These are phyloP conservation scores for Macrosoma leucophasiata DNA, from an alignment of 2,888 invertebrate species.

Conservation along the genomic window DNA sequence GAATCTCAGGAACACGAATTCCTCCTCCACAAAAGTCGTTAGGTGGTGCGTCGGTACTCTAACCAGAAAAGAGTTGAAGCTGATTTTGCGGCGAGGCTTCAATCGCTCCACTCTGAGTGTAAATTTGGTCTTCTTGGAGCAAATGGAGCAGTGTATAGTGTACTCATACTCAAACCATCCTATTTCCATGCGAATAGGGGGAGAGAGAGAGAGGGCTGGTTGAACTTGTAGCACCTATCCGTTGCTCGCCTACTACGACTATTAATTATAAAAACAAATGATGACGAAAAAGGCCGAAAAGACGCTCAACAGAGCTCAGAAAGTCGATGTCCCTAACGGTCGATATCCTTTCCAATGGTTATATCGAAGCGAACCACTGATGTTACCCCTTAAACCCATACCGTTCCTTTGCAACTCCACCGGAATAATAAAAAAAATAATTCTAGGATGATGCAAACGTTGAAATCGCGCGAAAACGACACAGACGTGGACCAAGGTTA, in stretches of 20 bases:
- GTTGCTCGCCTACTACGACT: conserved; percentile 46
- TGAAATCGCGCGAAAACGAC: conserved; percentile 53
- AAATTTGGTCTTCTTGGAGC: too few relatives aligned
- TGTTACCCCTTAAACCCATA: not conserved
- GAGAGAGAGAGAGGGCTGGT: not conserved
- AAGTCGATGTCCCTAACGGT: conserved; percentile 55
- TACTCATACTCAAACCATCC: not conserved
- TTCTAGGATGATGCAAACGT: conserved; percentile 64
- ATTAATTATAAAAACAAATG: conserved; percentile 25
- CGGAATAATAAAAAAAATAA: too few relatives aligned
- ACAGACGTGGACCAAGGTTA: conserved; percentile 59
- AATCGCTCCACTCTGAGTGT: too few relatives aligned
- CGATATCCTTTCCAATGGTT: conserved; percentile 48
- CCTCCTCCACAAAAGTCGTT: too few relatives aligned
- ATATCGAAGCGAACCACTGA: conserved; percentile 56
- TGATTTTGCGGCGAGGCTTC: too few relatives aligned
- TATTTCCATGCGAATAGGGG: too few relatives aligned
- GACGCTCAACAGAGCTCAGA: conserved; percentile 33
- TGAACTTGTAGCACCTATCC: conserved; percentile 30
- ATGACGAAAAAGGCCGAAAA: conserved; percentile 66
- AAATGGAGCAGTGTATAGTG: not conserved
- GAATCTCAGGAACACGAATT: too few relatives aligned
- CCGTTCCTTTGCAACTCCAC: too few relatives aligned
- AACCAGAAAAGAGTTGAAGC: too few relatives aligned
- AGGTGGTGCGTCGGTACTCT: too few relatives aligned